Conservation (phyloP, 2,113 vertebrate species). For the Strix uralensis region DNA sequence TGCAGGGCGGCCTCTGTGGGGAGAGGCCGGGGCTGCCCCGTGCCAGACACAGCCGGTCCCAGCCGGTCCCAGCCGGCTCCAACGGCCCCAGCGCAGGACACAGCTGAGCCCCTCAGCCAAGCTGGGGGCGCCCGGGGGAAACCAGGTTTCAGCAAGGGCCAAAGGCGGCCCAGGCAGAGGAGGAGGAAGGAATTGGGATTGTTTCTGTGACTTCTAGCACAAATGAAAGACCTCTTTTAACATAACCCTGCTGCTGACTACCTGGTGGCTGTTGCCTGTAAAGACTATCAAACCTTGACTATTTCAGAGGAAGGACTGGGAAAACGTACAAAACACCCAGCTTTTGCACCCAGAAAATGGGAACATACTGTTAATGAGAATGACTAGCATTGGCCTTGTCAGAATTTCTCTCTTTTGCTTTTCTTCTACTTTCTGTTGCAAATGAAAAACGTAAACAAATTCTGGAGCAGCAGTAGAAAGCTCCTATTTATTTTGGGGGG, state of each 20-base stretch:
- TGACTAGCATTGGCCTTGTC: background rate
- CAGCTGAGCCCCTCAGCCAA: no score
- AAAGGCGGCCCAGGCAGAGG: background rate
- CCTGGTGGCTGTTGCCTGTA: background rate
- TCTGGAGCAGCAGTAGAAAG: background rate
- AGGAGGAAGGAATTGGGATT: background rate
- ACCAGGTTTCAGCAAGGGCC: no score
- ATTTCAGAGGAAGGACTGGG: background rate
- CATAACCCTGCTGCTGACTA: background rate
- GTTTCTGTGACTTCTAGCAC: background rate
- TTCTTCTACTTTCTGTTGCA: background rate
- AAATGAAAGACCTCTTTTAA: background rate
- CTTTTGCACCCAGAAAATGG: background rate
- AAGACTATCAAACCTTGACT: background rate
- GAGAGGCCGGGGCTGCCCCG: background rate
- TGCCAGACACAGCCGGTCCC: background rate
- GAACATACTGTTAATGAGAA: background rate
- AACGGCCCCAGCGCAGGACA: no score
- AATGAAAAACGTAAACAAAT: background rate
- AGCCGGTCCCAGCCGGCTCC: no score
- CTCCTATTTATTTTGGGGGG: background rate
- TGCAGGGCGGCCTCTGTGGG: fast-evolving
- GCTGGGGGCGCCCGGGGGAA: no score
- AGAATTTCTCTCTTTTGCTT: background rate
- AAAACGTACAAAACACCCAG: background rate